Evolutionary conservation across 2,888 invertebrate genomes (phyloP), one percentile per base, ranked within the genome.

Genomic region (Adela reaumurella): DNA sequence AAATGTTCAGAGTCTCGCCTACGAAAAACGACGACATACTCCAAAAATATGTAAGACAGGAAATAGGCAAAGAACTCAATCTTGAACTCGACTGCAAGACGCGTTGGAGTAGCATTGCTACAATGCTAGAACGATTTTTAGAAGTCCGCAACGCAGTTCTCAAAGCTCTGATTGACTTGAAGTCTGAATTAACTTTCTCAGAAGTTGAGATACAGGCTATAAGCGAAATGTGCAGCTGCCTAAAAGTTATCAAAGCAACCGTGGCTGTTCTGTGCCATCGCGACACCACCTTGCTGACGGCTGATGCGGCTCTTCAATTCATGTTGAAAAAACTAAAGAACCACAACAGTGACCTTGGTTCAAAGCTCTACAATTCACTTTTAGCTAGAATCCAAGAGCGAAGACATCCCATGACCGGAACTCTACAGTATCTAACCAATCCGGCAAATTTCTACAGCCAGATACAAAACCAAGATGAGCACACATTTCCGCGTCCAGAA

Each of bases 91-190:
- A 56, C 51, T 49, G 48, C 24, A 53, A 50, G 53, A 57, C 54
- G 17, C 49, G 54, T 35, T 57, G 57, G 54, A 56, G 51, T 43
- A 57, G 53, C 50, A 47, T 55, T 28, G 18, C 47, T 17, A 16
- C 24, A 20, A 56, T 56, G 52, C 46, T 55, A 14, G 49, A 49
- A 46, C 50, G 52, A 45, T 56, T 54, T 51, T 24, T 50, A n/a
- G 47, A 50, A 47, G 46, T 57, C 18, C 55, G 52, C 50, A 46
- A 19, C 42, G 48, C 52, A 19, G 51, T 57, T 20, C n/a, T n/a
- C 49, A 57, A 57, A 46, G 52, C 53, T 6, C 29, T 57, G 19
- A 54, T 57, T 24, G 57, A 57, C 47, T 20, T 54, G 14, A 47
- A 43, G 19, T 20, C 44, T 24, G 45, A 49, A 19, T 41, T 52